phyloP scores from a whole-genome alignment of 2,797 vertebrate species.

The Schizothorax lantsangensis region DNA sequence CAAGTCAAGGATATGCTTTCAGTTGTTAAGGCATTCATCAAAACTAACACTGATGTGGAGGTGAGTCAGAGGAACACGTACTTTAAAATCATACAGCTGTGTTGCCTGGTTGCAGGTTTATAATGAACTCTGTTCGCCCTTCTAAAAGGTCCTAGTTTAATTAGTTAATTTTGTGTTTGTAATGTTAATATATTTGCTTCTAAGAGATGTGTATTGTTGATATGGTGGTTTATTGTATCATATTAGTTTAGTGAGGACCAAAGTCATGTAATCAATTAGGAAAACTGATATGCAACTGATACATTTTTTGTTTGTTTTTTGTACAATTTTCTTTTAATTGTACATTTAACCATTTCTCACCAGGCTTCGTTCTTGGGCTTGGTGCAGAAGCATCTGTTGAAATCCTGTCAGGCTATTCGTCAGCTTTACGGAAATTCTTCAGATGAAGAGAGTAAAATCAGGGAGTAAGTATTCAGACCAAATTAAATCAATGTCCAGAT shows the following conservation, averaged over 20 bases:
- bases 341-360: slow-evolving; percentile 56
- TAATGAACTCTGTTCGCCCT: not conserved
- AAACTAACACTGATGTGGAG: slow-evolving; percentile 73
- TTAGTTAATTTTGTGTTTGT: not conserved
- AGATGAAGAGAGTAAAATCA: slow-evolving; percentile 84
- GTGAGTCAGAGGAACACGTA: slow-evolving; percentile 69
- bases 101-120: not conserved
- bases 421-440: slow-evolving; percentile 75
- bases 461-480: slow-evolving; percentile 83
- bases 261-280: not conserved
- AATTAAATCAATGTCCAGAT: not conserved
- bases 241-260: not conserved
- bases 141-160: not conserved
- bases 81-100: not conserved
- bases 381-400: slow-evolving; percentile 83
- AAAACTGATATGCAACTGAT: not conserved
- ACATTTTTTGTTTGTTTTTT: not conserved
- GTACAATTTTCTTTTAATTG: not conserved
- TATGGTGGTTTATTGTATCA: not conserved
- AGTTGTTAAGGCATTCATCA: slow-evolving; percentile 81
- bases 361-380: slow-evolving; percentile 76
- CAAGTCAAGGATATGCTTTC: slow-evolving; percentile 79
- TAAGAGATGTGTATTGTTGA: not conserved
- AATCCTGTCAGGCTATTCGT: slow-evolving; percentile 84
- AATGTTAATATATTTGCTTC: not conserved